Conservation (phyloP, 2,797 vertebrate genomes). For the Synanceia verrucosa region DNA sequence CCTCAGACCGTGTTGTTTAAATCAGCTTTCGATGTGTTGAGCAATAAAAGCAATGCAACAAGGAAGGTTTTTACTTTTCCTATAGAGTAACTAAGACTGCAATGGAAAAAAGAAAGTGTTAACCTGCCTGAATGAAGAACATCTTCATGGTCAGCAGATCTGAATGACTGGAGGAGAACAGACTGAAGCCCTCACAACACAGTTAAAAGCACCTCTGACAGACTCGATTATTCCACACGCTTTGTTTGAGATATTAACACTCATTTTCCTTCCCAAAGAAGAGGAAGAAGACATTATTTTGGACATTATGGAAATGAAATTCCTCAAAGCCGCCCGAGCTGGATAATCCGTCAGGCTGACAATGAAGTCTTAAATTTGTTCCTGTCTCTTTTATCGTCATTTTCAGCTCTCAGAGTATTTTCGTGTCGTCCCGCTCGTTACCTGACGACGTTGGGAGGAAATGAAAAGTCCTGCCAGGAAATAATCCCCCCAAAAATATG, state of each 20-base stretch:
- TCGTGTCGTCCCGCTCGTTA: conserved; percentile 12
- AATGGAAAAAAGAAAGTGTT: too few species aligned
- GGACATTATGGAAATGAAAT: conserved; percentile 24
- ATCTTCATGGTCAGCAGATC: too few species aligned
- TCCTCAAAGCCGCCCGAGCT: neutral
- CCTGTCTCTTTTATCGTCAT: conserved; percentile 10
- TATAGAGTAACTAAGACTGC: too few species aligned
- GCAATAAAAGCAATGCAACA: too few species aligned
- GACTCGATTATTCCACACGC: neutral
- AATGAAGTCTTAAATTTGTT: neutral
- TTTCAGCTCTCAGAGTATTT: neutral
- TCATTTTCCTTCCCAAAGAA: conserved; percentile 7
- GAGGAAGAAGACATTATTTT: conserved; percentile 10
- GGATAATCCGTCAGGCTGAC: conserved; percentile 8
- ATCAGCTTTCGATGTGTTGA: too few species aligned
- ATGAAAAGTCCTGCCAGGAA: conserved; percentile 16
- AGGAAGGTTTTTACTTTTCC: too few species aligned
- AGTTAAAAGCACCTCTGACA: neutral
- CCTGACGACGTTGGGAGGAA: conserved; percentile 20
- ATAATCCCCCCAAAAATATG: conserved; percentile 34
- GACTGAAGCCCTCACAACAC: too few species aligned
- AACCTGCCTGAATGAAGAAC: too few species aligned
- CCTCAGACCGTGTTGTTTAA: too few species aligned
- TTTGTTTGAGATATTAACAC: conserved; percentile 6
- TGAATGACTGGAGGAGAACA: too few species aligned